These are phyloP conservation scores for Gadopsis marmoratus DNA, from an alignment of 2,797 vertebrate species.

Conservation along the genomic window DNA sequence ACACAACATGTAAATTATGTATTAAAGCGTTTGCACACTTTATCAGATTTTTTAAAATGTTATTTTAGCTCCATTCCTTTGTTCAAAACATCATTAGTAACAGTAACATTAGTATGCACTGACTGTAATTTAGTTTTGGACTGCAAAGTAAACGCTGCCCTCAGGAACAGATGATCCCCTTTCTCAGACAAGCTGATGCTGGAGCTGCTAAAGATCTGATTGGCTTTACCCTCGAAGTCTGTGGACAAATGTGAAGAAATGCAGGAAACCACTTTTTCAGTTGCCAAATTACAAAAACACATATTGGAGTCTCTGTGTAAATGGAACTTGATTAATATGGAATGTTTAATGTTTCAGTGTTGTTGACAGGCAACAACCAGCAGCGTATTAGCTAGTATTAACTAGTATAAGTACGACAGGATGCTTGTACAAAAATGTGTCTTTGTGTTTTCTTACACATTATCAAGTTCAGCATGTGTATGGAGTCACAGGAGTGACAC, in stretches of 20 bases:
- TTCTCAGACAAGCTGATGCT: slow-evolving; percentile 3
- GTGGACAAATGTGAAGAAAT: background rate
- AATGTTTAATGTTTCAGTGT: background rate
- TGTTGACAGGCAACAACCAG: background rate
- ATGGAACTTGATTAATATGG: background rate
- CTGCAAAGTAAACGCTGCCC: background rate
- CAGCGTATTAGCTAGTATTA: background rate
- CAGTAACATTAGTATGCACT: background rate
- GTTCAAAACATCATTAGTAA: background rate
- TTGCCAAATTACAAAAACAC: background rate
- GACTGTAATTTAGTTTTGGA: background rate
- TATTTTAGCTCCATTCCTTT: background rate
- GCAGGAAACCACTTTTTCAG: background rate
- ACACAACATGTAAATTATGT: too few species aligned
- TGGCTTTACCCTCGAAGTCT: background rate
- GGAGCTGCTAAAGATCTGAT: background rate
- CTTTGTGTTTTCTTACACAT: too few species aligned
- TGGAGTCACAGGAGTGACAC: too few species aligned
- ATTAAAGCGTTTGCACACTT: background rate
- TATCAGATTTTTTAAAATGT: background rate
- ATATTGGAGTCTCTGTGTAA: background rate
- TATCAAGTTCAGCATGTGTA: background rate
- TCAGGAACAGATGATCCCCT: background rate
- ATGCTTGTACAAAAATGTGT: background rate
- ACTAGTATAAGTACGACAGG: too few species aligned